These are phyloP conservation scores for Linepithema humile DNA, from an alignment of 1,140 invertebrate species.

Conservation along the genomic window DNA sequence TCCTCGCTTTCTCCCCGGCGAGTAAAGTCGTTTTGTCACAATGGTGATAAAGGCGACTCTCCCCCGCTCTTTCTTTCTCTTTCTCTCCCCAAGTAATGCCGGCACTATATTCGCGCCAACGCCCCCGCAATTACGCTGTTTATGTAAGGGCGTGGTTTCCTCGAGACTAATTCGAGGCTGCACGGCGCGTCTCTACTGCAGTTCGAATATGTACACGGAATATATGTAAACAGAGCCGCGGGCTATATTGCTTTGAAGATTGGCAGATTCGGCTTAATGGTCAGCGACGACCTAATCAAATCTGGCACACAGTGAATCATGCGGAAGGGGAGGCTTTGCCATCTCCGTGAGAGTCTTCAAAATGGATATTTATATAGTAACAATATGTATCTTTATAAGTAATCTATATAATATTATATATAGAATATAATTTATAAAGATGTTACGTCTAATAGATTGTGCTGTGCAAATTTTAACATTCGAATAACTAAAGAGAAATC, in stretches of 20 bases:
- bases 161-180: slow-evolving; percentile 69
- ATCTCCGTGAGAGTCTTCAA: neutral
- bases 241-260: slow-evolving; percentile 74
- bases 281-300: slow-evolving; percentile 60
- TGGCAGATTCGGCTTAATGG: slow-evolving; percentile 66
- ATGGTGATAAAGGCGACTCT: slow-evolving; percentile 77
- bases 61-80: neutral
- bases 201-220: slow-evolving; percentile 33
- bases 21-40: slow-evolving; percentile 76
- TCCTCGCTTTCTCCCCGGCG: slow-evolving; percentile 4
- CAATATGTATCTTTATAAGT: neutral
- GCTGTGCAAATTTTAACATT: neutral
- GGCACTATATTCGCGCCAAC: slow-evolving; percentile 69
- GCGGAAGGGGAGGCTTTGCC: neutral
- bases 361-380: neutral
- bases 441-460: neutral
- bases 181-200: neutral
- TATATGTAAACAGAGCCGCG: slow-evolving; percentile 74
- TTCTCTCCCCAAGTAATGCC: slow-evolving; percentile 41
- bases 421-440: neutral
- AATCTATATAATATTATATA: neutral
- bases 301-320: neutral
- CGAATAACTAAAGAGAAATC: neutral
- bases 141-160: slow-evolving; percentile 81
- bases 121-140: slow-evolving; percentile 81